phyloP scores from a whole-genome alignment of 2,797 vertebrate species.

The Lithobates pipiens region DNA sequence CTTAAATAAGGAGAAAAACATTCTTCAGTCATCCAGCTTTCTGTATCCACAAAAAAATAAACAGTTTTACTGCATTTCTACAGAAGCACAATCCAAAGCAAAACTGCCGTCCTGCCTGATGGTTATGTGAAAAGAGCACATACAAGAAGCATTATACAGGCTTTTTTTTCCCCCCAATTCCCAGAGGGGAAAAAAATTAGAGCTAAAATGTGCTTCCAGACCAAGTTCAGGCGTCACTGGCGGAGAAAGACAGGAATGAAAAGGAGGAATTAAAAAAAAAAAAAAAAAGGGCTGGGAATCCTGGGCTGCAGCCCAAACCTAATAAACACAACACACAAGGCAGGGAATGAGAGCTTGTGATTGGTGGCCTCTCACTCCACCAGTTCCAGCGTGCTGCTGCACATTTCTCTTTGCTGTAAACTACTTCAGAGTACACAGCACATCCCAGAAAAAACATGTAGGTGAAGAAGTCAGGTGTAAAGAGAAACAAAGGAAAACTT shows the following conservation, averaged over 20 bases:
- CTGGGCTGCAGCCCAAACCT: conserved; percentile 63
- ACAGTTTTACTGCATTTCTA: conserved; percentile 2
- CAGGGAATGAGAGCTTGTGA: not conserved
- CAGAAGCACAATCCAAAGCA: not conserved
- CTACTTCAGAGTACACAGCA: not conserved
- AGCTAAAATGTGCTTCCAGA: conserved; percentile 31
- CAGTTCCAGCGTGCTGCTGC: conserved; percentile 29
- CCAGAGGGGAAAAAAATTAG: conserved; percentile 14
- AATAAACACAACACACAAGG: conserved; percentile 59
- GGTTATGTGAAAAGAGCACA: not conserved
- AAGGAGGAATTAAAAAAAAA: conserved; percentile 63
- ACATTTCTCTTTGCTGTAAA: conserved; percentile 40
- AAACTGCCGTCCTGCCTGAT: not conserved
- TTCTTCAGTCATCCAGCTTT: conserved; percentile 14
- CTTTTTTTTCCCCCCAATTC: not conserved
- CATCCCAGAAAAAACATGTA: not conserved
- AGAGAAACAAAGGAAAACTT: not conserved
- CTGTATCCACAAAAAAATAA: not conserved
- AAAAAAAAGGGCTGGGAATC: conserved; percentile 60
- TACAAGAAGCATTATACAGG: conserved; percentile 18
- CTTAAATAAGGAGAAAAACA: conserved; percentile 1
- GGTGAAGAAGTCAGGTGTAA: not conserved
- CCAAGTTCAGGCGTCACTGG: conserved; percentile 55
- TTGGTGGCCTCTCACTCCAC: conserved; percentile 41
- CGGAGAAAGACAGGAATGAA: conserved; percentile 61